phyloP scores from a whole-genome alignment of 2,888 invertebrate species.

The Parascotia fuliginaria region DNA sequence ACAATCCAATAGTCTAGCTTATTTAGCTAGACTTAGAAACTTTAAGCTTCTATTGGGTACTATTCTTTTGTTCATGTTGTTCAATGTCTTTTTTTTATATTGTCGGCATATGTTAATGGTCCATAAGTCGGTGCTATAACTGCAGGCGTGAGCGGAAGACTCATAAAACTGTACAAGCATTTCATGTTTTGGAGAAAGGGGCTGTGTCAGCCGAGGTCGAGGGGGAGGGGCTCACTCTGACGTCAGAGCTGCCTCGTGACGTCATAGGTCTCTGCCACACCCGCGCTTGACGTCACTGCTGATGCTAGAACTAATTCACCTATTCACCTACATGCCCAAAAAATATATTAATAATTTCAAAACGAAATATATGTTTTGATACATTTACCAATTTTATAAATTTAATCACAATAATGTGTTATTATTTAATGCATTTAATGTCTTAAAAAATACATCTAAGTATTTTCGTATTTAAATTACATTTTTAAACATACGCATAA shows the following conservation, averaged over 20 bases:
- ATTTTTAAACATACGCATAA: no score
- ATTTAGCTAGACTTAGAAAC: no score
- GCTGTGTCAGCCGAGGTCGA: constrained; percentile 44
- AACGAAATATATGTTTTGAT: no score
- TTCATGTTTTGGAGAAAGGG: constrained; percentile 57
- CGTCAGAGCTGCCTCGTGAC: constrained; percentile 83
- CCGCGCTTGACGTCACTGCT: constrained; percentile 79
- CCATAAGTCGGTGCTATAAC: neutral
- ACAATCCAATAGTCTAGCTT: no score
- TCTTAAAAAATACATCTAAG: no score
- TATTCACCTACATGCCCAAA: neutral
- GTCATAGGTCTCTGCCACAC: constrained; percentile 80
- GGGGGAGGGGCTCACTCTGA: constrained; percentile 66
- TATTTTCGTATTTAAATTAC: no score
- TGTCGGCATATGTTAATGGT: no score
- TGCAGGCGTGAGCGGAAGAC: constrained; percentile 42
- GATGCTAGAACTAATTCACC: constrained; percentile 2
- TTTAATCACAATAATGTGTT: no score
- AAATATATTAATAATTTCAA: neutral
- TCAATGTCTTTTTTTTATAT: no score
- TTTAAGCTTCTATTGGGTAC: no score
- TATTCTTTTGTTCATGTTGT: no score
- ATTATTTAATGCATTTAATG: no score
- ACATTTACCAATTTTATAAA: neutral
- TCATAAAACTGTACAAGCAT: constrained; percentile 67